These are phyloP conservation scores for Prionailurus viverrinus DNA, from an alignment of 2,113 vertebrate species.

Conservation along the genomic window DNA sequence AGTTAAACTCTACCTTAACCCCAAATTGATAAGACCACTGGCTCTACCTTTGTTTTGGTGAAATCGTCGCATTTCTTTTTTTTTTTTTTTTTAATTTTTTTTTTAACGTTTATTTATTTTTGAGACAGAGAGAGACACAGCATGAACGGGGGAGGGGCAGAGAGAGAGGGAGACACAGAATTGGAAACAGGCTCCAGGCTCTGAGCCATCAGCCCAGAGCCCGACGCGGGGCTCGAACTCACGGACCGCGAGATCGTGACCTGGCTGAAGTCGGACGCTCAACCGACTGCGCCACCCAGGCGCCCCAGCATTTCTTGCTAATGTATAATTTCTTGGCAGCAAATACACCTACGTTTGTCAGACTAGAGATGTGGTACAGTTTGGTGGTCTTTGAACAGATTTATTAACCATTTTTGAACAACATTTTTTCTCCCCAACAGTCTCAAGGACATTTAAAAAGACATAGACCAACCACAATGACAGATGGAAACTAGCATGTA, in stretches of 20 bases:
- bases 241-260: too few relatives aligned
- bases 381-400: background rate
- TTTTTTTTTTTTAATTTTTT: too few relatives aligned
- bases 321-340: background rate
- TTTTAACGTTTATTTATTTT: too few relatives aligned
- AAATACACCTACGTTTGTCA: slow-evolving; percentile 22
- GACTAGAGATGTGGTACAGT: background rate
- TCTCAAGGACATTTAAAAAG: background rate
- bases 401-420: background rate
- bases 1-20: background rate
- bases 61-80: background rate
- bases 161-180: too few relatives aligned
- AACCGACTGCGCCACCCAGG: too few relatives aligned
- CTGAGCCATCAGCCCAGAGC: too few relatives aligned
- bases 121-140: too few relatives aligned
- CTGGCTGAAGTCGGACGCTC: too few relatives aligned
- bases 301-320: background rate
- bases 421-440: background rate
- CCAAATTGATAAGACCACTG: background rate
- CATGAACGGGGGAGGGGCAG: too few relatives aligned
- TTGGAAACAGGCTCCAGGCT: too few relatives aligned
- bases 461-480: background rate
- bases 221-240: too few relatives aligned
- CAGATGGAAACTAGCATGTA: background rate
- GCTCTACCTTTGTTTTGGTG: background rate